Percentiles rank a stretch among this genome's conserved stretches.
phyloP scores from a whole-genome alignment of 2,797 vertebrate species.

The Carduelis carduelis region DNA sequence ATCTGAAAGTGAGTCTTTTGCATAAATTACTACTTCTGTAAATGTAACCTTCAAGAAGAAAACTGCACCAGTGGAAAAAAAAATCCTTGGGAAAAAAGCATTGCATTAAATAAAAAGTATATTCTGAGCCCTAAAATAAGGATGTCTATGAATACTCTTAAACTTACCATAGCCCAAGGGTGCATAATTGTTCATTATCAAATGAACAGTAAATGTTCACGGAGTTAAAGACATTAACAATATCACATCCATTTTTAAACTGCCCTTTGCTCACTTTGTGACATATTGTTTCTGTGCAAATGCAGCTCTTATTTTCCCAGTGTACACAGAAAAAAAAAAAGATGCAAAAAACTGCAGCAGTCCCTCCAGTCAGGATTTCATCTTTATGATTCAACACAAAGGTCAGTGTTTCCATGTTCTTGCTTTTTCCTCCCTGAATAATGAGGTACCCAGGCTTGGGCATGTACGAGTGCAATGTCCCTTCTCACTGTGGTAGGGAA shows the following conservation, averaged over 20 bases:
- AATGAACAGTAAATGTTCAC: not conserved
- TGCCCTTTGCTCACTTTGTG: not conserved
- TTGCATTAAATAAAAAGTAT: not conserved
- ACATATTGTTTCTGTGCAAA: not conserved
- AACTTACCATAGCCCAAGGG: not conserved
- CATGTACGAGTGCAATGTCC: not conserved
- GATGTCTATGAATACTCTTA: not conserved
- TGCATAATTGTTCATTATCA: not conserved
- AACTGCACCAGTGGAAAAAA: not conserved
- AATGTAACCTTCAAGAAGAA: not conserved
- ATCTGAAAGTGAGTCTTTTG: slow-evolving; percentile 1
- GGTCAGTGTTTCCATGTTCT: not conserved
- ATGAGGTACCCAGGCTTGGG: not conserved
- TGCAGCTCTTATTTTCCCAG: not conserved
- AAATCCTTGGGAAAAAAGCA: not conserved
- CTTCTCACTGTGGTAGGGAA: not conserved
- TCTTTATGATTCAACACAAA: not conserved
- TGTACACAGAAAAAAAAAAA: not conserved
- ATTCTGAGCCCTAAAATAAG: not conserved
- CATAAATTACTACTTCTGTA: not conserved
- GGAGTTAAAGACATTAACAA: not conserved
- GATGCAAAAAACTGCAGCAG: not conserved
- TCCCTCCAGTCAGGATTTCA: not conserved
- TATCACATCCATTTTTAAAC: not conserved
- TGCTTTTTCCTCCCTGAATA: not conserved